Conservation (phyloP, 2,797 vertebrate genomes). For the Tamandua tetradactyla region DNA sequence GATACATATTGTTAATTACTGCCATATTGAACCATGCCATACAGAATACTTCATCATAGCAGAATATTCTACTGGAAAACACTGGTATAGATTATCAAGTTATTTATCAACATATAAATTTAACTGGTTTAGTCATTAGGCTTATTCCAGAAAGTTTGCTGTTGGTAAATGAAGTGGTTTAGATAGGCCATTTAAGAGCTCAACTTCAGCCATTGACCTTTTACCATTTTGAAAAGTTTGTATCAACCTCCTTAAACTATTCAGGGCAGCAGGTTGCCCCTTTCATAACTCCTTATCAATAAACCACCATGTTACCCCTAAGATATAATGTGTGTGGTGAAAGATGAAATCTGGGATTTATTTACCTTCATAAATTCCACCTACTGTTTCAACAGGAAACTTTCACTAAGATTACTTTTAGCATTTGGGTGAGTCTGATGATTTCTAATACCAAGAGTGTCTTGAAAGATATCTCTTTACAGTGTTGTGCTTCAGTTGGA, state of each 20-base stretch:
- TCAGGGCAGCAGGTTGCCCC: background rate
- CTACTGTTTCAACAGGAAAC: background rate
- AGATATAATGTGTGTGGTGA: background rate
- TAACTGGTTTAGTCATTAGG: background rate
- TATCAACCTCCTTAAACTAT: background rate
- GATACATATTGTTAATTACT: background rate
- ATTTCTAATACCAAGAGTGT: background rate
- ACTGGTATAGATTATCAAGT: background rate
- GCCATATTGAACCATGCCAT: background rate
- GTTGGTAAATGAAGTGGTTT: background rate
- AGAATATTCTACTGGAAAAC: background rate
- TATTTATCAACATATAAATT: background rate
- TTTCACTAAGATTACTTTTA: constrained; percentile 31
- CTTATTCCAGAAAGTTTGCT: background rate
- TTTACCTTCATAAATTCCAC: background rate
- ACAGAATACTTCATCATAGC: background rate
- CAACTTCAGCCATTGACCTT: background rate
- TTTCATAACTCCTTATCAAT: background rate
- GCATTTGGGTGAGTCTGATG: background rate
- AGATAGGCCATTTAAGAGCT: constrained; percentile 9
- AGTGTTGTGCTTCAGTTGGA: background rate
- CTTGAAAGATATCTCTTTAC: background rate
- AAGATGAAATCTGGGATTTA: background rate
- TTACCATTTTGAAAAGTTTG: background rate
- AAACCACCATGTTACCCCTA: background rate